Evolutionary conservation across 2,888 invertebrate genomes (phyloP).

Genomic region (Pelosia muscerda): DNA sequence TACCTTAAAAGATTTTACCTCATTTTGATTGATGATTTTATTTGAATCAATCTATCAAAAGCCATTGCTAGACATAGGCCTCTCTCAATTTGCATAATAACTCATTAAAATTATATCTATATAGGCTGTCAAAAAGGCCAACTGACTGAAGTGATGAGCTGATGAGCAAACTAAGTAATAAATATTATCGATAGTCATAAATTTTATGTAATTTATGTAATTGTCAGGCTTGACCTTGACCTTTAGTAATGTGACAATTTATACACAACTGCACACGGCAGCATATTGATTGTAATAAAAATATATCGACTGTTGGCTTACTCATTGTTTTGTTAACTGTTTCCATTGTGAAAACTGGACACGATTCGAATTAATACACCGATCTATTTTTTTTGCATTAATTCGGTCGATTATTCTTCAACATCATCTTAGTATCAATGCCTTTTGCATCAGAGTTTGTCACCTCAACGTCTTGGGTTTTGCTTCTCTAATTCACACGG

Average conservation of each 20-base stretch:
- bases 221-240: slow-evolving; percentile 38
- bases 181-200: slow-evolving; percentile 16
- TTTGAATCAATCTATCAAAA: too few species aligned
- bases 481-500: too few species aligned
- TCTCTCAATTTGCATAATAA: too few species aligned
- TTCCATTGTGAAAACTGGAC: slow-evolving; percentile 44
- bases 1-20: too few species aligned
- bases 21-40: too few species aligned
- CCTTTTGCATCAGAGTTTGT: too few species aligned
- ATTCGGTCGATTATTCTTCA: too few species aligned
- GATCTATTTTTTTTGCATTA: too few species aligned
- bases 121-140: background rate
- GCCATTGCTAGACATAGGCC: too few species aligned
- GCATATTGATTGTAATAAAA: slow-evolving; percentile 60
- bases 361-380: background rate
- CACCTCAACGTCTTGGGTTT: too few species aligned
- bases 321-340: slow-evolving; percentile 44
- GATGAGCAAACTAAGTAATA: slow-evolving; percentile 7
- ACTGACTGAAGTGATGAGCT: background rate
- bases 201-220: slow-evolving; percentile 12
- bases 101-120: background rate
- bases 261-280: slow-evolving; percentile 56
- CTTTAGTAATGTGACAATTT: slow-evolving; percentile 53
- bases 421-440: too few species aligned
- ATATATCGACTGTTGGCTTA: slow-evolving; percentile 53